A percentile compares a stretch with the other conserved stretches of the same genome.
These are phyloP conservation scores for Megaustenia siamemsis DNA, from an alignment of 2,888 invertebrate species.

Conservation along the genomic window DNA sequence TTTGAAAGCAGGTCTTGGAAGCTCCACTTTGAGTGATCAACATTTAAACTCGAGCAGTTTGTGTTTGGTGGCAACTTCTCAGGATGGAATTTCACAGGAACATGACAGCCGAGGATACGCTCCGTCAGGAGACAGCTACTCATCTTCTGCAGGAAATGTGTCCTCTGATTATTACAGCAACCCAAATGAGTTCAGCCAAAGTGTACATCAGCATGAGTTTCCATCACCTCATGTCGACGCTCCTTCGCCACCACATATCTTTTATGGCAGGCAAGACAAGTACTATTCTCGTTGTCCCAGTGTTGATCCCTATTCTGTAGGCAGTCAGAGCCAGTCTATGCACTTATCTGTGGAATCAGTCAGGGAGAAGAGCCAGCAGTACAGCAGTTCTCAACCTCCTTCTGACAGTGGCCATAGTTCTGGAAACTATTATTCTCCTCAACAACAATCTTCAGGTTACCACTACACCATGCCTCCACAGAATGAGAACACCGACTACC, in stretches of 20 bases:
- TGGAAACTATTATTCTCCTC: slow-evolving; percentile 22
- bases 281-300: slow-evolving; percentile 19
- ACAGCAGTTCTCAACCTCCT: slow-evolving; percentile 7
- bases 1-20: neutral
- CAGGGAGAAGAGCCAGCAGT: slow-evolving; percentile 24
- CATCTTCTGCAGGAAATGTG: neutral
- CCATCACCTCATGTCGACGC: slow-evolving; percentile 27
- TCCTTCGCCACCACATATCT: slow-evolving; percentile 23
- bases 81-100: neutral
- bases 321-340: neutral
- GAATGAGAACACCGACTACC: neutral
- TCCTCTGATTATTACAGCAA: slow-evolving; percentile 12
- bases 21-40: slow-evolving; percentile 15
- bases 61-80: neutral
- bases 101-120: neutral
- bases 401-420: slow-evolving; percentile 15
- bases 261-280: slow-evolving; percentile 29
- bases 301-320: neutral
- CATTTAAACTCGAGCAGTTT: neutral
- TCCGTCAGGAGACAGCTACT: neutral
- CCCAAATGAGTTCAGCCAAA: slow-evolving; percentile 11
- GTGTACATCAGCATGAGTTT: slow-evolving; percentile 10
- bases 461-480: neutral
- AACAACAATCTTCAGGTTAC: slow-evolving; percentile 31
- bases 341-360: neutral